Conservation (phyloP, 2,113 vertebrate genomes). For the Amblyornis subalaris region DNA sequence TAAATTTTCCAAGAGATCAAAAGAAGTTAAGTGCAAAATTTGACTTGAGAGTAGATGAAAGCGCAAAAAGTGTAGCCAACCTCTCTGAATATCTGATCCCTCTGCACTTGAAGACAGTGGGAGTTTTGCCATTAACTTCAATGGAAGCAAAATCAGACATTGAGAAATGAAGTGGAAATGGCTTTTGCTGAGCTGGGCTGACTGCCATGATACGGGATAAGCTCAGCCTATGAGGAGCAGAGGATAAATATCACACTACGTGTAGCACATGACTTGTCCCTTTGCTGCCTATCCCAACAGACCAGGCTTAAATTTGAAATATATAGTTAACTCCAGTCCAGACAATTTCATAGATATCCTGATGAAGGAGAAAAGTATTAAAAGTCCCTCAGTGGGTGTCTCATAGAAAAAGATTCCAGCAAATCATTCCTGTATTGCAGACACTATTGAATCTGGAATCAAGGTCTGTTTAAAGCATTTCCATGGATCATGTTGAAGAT, state of each 20-base stretch:
- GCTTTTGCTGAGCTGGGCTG: slow-evolving; percentile 50
- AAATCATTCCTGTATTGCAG: slow-evolving; percentile 12
- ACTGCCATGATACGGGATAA: slow-evolving; percentile 13
- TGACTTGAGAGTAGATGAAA: slow-evolving; percentile 46
- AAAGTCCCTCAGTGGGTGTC: not conserved
- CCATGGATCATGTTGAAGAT: not conserved
- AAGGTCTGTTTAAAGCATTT: not conserved
- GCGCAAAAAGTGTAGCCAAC: not conserved
- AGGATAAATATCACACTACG: slow-evolving; percentile 28
- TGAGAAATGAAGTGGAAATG: slow-evolving; percentile 55
- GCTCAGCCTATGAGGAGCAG: slow-evolving; percentile 29
- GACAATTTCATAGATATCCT: not conserved
- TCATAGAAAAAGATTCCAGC: not conserved
- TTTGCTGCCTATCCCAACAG: slow-evolving; percentile 18
- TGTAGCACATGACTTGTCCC: slow-evolving; percentile 7
- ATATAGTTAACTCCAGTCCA: not conserved
- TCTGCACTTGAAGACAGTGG: slow-evolving; percentile 44
- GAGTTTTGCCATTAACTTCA: slow-evolving; percentile 56
- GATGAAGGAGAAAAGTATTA: not conserved
- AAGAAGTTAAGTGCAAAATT: slow-evolving; percentile 36
- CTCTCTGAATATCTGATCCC: slow-evolving; percentile 39
- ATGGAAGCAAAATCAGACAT: slow-evolving; percentile 41
- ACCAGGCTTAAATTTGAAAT: slow-evolving; percentile 16
- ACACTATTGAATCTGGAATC: not conserved
- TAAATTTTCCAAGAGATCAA: slow-evolving; percentile 6